phyloP scores from a whole-genome alignment of 1,140 invertebrate species.

The Cyclargus thomasi region DNA sequence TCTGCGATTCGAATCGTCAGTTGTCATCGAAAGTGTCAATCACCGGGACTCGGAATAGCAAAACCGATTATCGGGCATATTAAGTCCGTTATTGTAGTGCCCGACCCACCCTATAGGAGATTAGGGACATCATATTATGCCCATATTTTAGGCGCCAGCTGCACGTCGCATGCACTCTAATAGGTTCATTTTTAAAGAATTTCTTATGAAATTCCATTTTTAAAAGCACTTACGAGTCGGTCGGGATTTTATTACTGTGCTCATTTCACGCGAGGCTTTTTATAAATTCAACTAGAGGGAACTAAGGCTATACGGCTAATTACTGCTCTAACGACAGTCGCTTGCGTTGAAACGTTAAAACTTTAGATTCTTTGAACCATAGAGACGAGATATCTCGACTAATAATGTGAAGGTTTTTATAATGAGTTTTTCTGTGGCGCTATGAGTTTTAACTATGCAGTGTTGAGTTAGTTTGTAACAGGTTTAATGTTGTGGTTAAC shows the following conservation, averaged over 20 bases:
- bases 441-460: no score
- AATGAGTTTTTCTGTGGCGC: background rate
- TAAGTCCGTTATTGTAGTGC: conserved; percentile 72
- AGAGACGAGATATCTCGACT: background rate
- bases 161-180: conserved; percentile 56
- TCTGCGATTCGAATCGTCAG: conserved; percentile 49
- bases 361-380: conserved; percentile 12
- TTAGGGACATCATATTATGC: conserved; percentile 72
- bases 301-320: conserved; percentile 48
- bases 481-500: no score
- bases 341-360: conserved; percentile 15
- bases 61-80: conserved; percentile 73
- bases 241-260: conserved; percentile 25
- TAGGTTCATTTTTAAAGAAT: conserved; percentile 41
- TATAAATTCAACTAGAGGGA: conserved; percentile 30
- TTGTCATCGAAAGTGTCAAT: conserved; percentile 71
- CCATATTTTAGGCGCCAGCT: conserved; percentile 71
- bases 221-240: conserved; percentile 22
- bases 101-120: conserved; percentile 64
- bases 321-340: conserved; percentile 41
- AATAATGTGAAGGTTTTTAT: background rate
- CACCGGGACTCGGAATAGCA: conserved; percentile 68
- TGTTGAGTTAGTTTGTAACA: no score
- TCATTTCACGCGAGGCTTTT: conserved; percentile 25
- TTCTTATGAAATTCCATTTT: conserved; percentile 51